phyloP scores from a whole-genome alignment of 1,140 invertebrate genomes.

The Drosophila azteca region DNA sequence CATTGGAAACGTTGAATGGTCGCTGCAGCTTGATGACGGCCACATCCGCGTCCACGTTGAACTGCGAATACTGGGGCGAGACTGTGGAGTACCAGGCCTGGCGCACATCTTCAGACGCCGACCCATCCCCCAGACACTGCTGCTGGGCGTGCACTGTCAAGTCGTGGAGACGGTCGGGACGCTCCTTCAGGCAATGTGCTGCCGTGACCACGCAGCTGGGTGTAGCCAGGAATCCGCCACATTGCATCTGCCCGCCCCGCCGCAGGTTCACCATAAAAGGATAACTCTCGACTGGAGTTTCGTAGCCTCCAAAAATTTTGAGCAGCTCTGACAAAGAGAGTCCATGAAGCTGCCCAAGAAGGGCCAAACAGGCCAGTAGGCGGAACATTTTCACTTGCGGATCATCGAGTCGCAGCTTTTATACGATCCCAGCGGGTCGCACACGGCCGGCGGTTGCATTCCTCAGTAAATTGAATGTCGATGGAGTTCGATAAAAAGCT shows the following conservation, averaged over 20 bases:
- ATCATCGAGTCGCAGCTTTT: background rate
- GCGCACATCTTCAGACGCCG: constrained; percentile 24
- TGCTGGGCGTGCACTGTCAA: constrained; percentile 55
- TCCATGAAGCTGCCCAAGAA: background rate
- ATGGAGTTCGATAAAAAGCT: constrained; percentile 32
- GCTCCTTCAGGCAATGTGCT: constrained; percentile 59
- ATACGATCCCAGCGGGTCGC: background rate
- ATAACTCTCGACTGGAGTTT: constrained; percentile 14
- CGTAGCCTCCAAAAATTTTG: constrained; percentile 52
- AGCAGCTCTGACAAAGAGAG: background rate
- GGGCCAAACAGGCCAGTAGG: constrained; percentile 2
- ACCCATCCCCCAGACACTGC: constrained; percentile 39
- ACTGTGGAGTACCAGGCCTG: constrained; percentile 11
- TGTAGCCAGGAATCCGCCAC: constrained; percentile 64
- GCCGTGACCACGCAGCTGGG: constrained; percentile 72
- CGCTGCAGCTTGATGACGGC: constrained; percentile 50
- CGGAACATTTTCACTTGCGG: constrained; percentile 17
- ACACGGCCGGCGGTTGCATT: constrained; percentile 24
- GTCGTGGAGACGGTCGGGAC: background rate
- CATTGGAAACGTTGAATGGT: constrained; percentile 34
- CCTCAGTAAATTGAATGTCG: constrained; percentile 53
- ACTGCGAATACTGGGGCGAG: constrained; percentile 18
- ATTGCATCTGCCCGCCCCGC: constrained; percentile 30
- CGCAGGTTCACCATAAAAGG: constrained; percentile 65
- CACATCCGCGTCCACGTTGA: constrained; percentile 53